Conservation (phyloP, 1,140 invertebrate genomes). For the Drosophila leontia region DNA sequence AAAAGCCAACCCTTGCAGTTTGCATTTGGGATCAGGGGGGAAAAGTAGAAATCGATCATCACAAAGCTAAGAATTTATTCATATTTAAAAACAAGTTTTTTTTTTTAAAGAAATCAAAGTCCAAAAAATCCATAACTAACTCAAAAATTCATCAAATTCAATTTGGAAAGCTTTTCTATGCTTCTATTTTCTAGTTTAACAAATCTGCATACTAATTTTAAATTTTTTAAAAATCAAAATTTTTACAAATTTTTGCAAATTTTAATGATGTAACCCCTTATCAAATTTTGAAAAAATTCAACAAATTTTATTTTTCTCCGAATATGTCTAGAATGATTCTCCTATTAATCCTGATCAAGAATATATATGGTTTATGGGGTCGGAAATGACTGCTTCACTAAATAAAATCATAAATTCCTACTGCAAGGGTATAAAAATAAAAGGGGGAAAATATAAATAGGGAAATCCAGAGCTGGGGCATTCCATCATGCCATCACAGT, state of each 20-base stretch:
- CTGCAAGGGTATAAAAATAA: background rate
- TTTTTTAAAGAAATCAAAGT: no score
- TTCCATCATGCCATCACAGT: conserved; percentile 11
- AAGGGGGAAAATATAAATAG: background rate
- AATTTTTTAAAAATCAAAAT: background rate
- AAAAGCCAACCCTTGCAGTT: background rate
- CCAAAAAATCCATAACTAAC: background rate
- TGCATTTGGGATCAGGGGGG: background rate
- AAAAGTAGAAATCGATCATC: background rate
- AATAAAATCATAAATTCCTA: background rate
- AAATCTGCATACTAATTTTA: background rate
- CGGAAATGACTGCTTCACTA: background rate
- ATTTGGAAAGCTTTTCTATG: background rate
- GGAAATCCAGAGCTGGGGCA: background rate
- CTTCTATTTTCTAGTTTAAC: background rate
- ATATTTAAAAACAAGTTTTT: no score
- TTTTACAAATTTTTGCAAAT: background rate
- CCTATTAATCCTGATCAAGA: background rate
- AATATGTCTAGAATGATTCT: background rate
- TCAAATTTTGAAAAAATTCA: background rate
- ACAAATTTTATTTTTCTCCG: background rate
- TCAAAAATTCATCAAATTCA: background rate
- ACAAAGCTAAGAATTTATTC: no score
- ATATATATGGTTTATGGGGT: background rate
- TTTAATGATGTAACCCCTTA: background rate